A percentile compares a stretch with the other conserved stretches of the same genome.
Conservation (phyloP, 1,140 invertebrate genomes). For the Akabosia matsudoensis region DNA sequence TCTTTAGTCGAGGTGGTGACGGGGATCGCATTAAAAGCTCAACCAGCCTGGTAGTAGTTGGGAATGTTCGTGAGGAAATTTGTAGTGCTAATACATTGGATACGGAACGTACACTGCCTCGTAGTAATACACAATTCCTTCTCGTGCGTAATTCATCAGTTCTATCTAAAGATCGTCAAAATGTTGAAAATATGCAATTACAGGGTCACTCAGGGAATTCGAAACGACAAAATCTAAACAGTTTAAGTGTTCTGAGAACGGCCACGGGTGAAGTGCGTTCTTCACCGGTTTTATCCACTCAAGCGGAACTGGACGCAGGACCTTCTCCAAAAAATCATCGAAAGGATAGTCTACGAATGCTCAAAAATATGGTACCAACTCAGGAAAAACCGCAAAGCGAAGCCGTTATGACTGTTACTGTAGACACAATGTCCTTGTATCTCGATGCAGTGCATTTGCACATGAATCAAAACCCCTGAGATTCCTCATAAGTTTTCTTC, state of each 20-base stretch:
- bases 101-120: neutral
- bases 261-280: neutral
- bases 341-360: no score
- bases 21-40: neutral
- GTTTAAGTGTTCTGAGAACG: neutral
- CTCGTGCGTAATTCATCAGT: neutral
- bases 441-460: slow-evolving; percentile 9
- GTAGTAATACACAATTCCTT: neutral
- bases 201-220: no score
- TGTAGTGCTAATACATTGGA: neutral
- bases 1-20: no score
- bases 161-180: neutral
- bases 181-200: neutral
- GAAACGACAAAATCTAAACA: neutral
- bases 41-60: neutral
- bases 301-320: no score
- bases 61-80: neutral
- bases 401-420: neutral
- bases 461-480: no score
- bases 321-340: no score
- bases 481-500: no score
- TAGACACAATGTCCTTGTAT: slow-evolving; percentile 15
- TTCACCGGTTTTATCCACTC: neutral
- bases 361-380: no score
- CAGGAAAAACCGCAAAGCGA: neutral